Evolutionary conservation across 2,888 invertebrate genomes (phyloP), one percentile per base, ranked within the genome.

Genomic region (Eudemis profundana): DNA sequence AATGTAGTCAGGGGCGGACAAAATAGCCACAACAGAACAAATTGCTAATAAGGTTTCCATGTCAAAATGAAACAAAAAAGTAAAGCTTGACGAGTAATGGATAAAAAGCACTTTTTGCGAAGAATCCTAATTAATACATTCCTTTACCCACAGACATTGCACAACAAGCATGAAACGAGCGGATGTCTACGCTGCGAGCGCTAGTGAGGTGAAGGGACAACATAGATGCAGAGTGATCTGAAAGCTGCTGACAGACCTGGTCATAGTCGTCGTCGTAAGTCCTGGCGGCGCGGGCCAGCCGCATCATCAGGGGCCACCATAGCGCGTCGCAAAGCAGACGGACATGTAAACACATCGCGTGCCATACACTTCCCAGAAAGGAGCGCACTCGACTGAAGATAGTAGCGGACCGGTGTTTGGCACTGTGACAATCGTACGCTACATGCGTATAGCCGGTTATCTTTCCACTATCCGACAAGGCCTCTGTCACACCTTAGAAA

Each of bases 331-430:
- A 92, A 79, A 92, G 83, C 83, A 92, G 87, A 74, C 91, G 90
- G 79, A 92, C 84, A 82, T 91, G 90, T 74, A 91, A 87, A 85
- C 92, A 92, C 92, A 92, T 92, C 81, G 84, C 87, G 86, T 86
- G 88, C 90, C 90, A 90, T 88, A 89, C 90, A 90, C 90, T 86
- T 86, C 90, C 85, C 86, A 78, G 91, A 87, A 89, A 87, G 86
- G 89, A 84, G 81, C 87, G 79, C 87, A 86, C 88, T 86, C 85
- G 84, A 90, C 91, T 91, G 90, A 90, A 89, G 82, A 85, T 85
- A 87, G 86, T 79, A 79, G 86, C 87, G 86, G 79, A 80, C n/a
- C 78, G 79, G 69, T 81, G 79, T 84, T 90, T 91, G 91, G 91
- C 91, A 89, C 85, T 71, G 78, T 90, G 90, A 87, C 91, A 92